Evolutionary conservation across 2,113 vertebrate species (phyloP), one percentile per base, ranked within the genome.

Genomic region (Shinisaurus crocodilurus): DNA sequence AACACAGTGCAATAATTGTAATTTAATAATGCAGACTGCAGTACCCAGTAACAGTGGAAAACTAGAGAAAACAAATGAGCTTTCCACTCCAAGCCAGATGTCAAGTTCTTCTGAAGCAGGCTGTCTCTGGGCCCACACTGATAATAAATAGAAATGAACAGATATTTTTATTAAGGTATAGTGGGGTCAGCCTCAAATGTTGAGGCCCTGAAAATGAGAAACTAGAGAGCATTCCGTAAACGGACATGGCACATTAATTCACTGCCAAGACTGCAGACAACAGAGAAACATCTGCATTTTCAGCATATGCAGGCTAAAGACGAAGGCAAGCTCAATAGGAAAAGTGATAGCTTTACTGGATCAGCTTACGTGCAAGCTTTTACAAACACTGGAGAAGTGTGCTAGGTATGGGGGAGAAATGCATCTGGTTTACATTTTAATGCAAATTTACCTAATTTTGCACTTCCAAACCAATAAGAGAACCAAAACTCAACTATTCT

Each of bases 11-110:
- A 95, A 94, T 96, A 95, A 96, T 25, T 90, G 86, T 93, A 94
- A 96, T 96, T 96, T 96, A 96, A 96, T 93, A 95, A 97, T 86
- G 93, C n/a, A 93, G 75, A 92, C 45, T 7, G 77, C 77, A 65
- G 32, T 32, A 80, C 84, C 92, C 88, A 90, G 93, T 91, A 93
- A 93, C 60, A 91, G 93, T 89, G 91, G 85, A 94, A 93, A 94
- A 91, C 86, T 88, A 15, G 40, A 57, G 89, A 90, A 94, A 96
- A 96, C 88, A 96, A 94, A 93, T 88, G 95, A 95, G 92, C 80
- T 88, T 93, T 93, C 88, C 25, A 89, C 90, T 45, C 86, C 70
- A 94, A 94, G 88, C 65, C 90, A 95, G 94, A 94, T 32, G 75
- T 89, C 87, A 94, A 82, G 65, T 93, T 91, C 86, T 92, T 74